phyloP scores from a whole-genome alignment of 2,888 invertebrate species.

The Bugula neritina region DNA sequence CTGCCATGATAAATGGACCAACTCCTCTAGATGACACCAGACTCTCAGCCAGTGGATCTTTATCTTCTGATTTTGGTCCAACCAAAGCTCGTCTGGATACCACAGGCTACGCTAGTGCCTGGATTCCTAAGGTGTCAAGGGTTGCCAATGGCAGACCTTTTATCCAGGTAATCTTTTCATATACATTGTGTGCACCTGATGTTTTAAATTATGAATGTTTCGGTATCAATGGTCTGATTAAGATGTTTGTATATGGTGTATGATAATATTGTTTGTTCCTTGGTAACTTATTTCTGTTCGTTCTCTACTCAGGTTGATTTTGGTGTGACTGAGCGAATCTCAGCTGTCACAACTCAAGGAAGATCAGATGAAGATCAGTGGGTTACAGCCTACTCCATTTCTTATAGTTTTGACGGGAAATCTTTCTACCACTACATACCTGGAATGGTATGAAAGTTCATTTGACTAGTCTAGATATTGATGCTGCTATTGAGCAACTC shows the following conservation, averaged over 20 bases:
- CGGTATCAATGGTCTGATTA: too few relatives aligned
- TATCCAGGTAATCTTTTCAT: background rate
- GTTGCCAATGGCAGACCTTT: background rate
- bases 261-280: too few relatives aligned
- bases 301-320: slow-evolving; percentile 23
- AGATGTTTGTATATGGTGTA: too few relatives aligned
- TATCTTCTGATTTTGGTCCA: background rate
- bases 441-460: background rate
- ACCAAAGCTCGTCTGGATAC: slow-evolving; percentile 18
- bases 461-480: too few relatives aligned
- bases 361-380: background rate
- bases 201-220: too few relatives aligned
- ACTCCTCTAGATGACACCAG: background rate
- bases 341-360: slow-evolving; percentile 23
- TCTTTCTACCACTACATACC: background rate
- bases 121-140: background rate
- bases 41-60: slow-evolving; percentile 2
- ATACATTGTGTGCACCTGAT: too few relatives aligned
- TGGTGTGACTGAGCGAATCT: slow-evolving; percentile 14
- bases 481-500: too few relatives aligned
- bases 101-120: slow-evolving; percentile 13
- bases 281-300: too few relatives aligned
- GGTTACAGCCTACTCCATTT: slow-evolving; percentile 5
- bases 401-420: slow-evolving; percentile 12
- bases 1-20: slow-evolving; percentile 24